phyloP scores from a whole-genome alignment of 2,113 vertebrate species.

The Artemisiospiza belli region DNA sequence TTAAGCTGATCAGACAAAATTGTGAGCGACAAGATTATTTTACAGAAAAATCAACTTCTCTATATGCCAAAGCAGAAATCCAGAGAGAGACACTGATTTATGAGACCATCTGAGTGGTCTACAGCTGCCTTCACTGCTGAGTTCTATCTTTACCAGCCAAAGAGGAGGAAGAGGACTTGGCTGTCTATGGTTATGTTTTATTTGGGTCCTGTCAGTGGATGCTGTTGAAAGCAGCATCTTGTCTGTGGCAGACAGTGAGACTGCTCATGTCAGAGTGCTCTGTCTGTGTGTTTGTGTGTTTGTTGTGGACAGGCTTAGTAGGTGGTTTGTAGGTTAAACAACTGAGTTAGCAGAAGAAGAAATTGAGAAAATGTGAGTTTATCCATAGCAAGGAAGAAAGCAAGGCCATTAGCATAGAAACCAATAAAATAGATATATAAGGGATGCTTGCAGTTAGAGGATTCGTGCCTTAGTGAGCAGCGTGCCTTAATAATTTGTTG shows the following conservation, averaged over 20 bases:
- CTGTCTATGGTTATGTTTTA: no score
- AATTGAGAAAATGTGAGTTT: no score
- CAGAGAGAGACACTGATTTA: not conserved
- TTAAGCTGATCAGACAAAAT: not conserved
- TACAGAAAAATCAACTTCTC: not conserved
- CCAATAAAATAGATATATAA: no score
- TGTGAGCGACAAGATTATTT: not conserved
- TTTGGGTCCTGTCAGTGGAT: not conserved
- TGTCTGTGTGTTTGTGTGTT: not conserved
- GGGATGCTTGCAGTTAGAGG: no score
- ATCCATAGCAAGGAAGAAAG: no score
- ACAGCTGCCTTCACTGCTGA: not conserved
- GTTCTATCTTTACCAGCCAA: not conserved
- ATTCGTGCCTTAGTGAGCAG: no score
- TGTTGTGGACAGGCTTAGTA: not conserved
- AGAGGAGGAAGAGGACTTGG: not conserved
- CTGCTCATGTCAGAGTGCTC: rapidly evolving
- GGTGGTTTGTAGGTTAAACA: no score
- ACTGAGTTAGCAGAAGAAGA: no score
- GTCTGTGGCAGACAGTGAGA: not conserved
- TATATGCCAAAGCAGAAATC: not conserved
- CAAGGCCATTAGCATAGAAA: no score
- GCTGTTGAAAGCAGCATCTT: not conserved
- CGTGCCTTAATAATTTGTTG: no score
- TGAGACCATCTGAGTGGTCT: not conserved